phyloP scores from a whole-genome alignment of 2,113 vertebrate species.

The Ptychochromis oligacanthus region DNA sequence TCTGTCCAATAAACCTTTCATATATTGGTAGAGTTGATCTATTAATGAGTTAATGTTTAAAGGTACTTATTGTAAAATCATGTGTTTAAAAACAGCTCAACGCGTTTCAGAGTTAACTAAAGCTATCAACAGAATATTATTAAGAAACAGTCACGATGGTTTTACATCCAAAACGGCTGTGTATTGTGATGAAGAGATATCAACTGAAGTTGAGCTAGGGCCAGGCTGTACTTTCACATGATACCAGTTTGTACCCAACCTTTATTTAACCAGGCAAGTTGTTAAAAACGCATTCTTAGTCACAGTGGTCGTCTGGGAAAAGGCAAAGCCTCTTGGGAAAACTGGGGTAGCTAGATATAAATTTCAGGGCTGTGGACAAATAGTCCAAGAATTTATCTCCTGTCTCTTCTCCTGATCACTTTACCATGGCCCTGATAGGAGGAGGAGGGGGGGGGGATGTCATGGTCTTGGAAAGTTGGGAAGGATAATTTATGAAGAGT shows the following conservation, averaged over 20 bases:
- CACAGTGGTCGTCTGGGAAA: too few relatives aligned
- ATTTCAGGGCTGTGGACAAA: not conserved
- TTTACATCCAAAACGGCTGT: not conserved
- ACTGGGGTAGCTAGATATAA: accelerated
- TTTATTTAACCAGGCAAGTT: not conserved
- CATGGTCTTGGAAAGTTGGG: not conserved
- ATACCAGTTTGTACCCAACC: not conserved
- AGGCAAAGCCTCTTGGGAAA: not conserved
- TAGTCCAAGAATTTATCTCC: too few relatives aligned
- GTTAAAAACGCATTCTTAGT: too few relatives aligned
- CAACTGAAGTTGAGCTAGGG: not conserved
- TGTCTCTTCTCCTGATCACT: too few relatives aligned
- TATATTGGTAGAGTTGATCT: not conserved
- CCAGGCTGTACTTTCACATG: not conserved
- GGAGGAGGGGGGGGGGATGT: too few relatives aligned
- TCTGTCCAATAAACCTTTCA: not conserved
- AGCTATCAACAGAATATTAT: not conserved
- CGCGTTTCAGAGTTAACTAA: not conserved
- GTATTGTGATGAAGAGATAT: not conserved
- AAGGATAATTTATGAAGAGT: not conserved
- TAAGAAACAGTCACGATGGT: not conserved
- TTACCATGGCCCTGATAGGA: too few relatives aligned
- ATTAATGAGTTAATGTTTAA: not conserved
- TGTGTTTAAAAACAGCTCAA: not conserved
- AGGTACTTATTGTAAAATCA: not conserved